phyloP scores from a whole-genome alignment of 2,113 vertebrate genomes.

The Ictidomys tridecemlineatus region DNA sequence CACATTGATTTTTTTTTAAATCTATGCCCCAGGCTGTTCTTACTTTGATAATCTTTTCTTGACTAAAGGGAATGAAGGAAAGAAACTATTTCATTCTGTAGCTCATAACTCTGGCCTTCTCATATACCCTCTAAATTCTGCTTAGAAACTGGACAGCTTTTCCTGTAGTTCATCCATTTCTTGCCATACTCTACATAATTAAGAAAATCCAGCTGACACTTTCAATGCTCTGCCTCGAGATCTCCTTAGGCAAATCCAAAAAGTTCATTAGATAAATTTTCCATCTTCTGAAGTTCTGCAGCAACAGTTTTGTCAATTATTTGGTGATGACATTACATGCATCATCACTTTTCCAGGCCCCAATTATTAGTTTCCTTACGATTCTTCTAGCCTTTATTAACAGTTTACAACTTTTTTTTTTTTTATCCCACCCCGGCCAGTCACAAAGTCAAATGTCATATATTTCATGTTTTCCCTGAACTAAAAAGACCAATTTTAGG shows the following conservation, averaged over 20 bases:
- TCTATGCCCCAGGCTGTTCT: background rate
- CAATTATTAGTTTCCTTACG: background rate
- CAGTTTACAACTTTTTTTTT: background rate
- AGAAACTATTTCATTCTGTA: constrained; percentile 14
- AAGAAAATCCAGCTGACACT: constrained; percentile 50
- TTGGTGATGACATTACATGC: constrained; percentile 22
- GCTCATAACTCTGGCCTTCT: background rate
- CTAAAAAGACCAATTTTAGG: background rate
- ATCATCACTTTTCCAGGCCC: constrained; percentile 45
- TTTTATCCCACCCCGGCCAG: background rate
- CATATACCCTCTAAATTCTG: background rate
- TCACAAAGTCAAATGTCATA: background rate
- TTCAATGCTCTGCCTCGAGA: constrained; percentile 23
- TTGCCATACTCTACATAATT: constrained; percentile 54
- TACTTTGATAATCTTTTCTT: constrained; percentile 32
- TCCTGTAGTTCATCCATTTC: constrained; percentile 41
- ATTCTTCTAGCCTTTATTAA: background rate
- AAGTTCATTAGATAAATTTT: constrained; percentile 52
- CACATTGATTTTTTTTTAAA: background rate
- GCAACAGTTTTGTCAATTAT: constrained; percentile 50
- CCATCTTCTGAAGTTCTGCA: constrained; percentile 40
- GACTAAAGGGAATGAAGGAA: background rate
- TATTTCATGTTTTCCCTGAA: constrained; percentile 14
- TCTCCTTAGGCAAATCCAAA: constrained; percentile 66
- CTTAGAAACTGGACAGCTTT: background rate